Conservation (phyloP, 1,140 invertebrate species). For the Anastrepha obliqua region DNA sequence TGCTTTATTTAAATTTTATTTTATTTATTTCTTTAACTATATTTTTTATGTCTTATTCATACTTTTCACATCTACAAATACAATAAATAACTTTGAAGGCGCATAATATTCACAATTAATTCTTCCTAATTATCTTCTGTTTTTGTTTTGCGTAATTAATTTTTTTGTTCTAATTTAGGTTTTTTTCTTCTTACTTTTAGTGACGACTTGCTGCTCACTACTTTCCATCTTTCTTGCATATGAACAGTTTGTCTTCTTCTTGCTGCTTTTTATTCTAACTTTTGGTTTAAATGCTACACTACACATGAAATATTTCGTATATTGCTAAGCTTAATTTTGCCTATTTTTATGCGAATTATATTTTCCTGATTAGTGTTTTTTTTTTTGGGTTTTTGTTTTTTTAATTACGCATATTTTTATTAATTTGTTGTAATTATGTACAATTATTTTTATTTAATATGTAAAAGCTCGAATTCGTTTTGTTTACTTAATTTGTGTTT, state of each 20-base stretch:
- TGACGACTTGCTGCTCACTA: background rate
- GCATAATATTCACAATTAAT: slow-evolving; percentile 73
- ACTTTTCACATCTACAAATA: slow-evolving; percentile 53
- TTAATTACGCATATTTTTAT: slow-evolving; percentile 58
- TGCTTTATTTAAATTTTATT: slow-evolving; percentile 30
- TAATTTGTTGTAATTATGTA: slow-evolving; percentile 14
- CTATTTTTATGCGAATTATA: slow-evolving; percentile 30
- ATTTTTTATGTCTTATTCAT: slow-evolving; percentile 54
- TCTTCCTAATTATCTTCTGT: slow-evolving; percentile 14
- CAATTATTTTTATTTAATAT: slow-evolving; percentile 44
- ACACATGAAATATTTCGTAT: slow-evolving; percentile 37
- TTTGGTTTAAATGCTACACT: slow-evolving; percentile 22
- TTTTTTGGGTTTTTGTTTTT: slow-evolving; percentile 53
- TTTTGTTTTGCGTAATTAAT: background rate
- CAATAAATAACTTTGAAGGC: slow-evolving; percentile 67
- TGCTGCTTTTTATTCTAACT: slow-evolving; percentile 27
- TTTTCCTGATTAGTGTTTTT: background rate
- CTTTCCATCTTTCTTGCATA: background rate
- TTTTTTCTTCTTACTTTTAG: background rate
- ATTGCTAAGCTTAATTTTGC: background rate
- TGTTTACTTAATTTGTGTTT: slow-evolving; percentile 61
- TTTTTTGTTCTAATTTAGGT: background rate
- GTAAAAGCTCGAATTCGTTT: slow-evolving; percentile 74
- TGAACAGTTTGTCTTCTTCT: background rate
- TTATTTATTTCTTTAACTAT: slow-evolving; percentile 51